phyloP scores from a whole-genome alignment of 2,113 vertebrate genomes.

The Rhabdomys dilectus region DNA sequence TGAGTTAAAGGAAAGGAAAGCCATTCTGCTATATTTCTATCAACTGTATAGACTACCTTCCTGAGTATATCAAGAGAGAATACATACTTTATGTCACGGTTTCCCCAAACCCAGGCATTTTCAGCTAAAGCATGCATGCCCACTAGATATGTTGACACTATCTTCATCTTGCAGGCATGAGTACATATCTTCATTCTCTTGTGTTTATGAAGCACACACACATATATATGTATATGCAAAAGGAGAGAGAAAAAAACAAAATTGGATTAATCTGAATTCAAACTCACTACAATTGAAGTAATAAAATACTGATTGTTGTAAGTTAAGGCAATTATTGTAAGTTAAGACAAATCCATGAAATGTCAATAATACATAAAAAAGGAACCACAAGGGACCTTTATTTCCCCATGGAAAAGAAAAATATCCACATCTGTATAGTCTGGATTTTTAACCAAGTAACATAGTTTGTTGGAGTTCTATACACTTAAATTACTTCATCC shows the following conservation, averaged over 20 bases:
- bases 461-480: neutral
- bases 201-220: neutral
- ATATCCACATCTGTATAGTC: neutral
- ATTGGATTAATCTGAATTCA: constrained; percentile 5
- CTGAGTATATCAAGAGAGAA: neutral
- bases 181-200: neutral
- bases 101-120: neutral
- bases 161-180: neutral
- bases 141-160: neutral
- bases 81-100: neutral
- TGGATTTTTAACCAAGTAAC: constrained; percentile 10
- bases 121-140: neutral
- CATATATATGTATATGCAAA: neutral
- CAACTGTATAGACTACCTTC: constrained; percentile 5
- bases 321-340: constrained; percentile 35
- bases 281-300: constrained; percentile 43
- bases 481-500: neutral
- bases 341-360: constrained; percentile 42
- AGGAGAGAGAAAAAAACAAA: constrained; percentile 24
- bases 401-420: constrained; percentile 25
- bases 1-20: constrained; percentile 38
- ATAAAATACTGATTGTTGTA: neutral
- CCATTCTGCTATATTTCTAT: neutral
- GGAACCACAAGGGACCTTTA: neutral
- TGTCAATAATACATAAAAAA: constrained; percentile 19